Evolutionary conservation across 2,888 invertebrate species (phyloP).

Genomic region (Agelastica alni): DNA sequence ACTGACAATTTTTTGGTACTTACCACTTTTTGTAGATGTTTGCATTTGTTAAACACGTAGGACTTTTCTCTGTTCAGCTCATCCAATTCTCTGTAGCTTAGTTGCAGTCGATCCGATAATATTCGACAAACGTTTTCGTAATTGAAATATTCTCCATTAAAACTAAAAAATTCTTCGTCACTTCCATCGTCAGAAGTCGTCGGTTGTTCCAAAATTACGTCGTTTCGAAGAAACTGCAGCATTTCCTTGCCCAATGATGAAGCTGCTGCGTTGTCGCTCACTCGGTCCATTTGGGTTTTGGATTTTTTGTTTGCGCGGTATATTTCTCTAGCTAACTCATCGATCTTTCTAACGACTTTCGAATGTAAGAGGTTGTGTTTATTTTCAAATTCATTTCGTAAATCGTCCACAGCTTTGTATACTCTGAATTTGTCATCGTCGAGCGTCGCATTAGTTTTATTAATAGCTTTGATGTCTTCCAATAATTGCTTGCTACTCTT

Average conservation of each 20-base stretch:
- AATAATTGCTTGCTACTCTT: not conserved
- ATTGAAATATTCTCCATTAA: slow-evolving; percentile 10
- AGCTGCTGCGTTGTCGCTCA: slow-evolving; percentile 18
- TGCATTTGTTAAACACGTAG: slow-evolving; percentile 21
- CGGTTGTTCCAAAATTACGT: slow-evolving; percentile 1
- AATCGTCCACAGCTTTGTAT: slow-evolving; percentile 6
- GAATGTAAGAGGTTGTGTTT: slow-evolving; percentile 1
- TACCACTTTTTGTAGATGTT: slow-evolving; percentile 19
- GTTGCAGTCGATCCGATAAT: slow-evolving; percentile 20
- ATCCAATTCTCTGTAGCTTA: slow-evolving; percentile 18
- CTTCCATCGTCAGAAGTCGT: not conserved
- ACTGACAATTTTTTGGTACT: no score
- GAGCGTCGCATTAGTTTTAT: not conserved
- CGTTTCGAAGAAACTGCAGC: slow-evolving; percentile 2
- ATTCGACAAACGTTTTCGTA: slow-evolving; percentile 17
- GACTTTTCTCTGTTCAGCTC: slow-evolving; percentile 16
- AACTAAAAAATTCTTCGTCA: not conserved
- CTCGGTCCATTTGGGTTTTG: slow-evolving; percentile 3
- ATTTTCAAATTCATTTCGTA: slow-evolving; percentile 13
- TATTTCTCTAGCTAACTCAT: slow-evolving; percentile 18
- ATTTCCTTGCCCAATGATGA: slow-evolving; percentile 12
- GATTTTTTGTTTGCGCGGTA: slow-evolving; percentile 1
- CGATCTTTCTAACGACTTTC: slow-evolving; percentile 6
- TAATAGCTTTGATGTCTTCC: not conserved
- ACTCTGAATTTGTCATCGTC: slow-evolving; percentile 14